Evolutionary conservation across 2,888 invertebrate genomes (phyloP).

Genomic region (Rhopalosiphum nymphaeae): DNA sequence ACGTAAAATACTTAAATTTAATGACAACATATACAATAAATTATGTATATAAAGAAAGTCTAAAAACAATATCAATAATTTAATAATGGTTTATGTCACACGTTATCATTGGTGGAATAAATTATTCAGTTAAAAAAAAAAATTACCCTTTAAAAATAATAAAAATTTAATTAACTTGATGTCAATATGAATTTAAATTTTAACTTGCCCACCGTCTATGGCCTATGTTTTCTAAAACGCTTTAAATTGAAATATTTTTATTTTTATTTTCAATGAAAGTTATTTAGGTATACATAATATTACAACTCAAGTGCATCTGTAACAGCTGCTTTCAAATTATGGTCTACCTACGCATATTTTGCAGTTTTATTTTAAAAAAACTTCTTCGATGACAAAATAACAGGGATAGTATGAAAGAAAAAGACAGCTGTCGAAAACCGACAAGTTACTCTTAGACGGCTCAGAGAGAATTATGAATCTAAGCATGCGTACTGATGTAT

Average conservation of each 20-base stretch:
- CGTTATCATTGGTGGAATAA: not conserved
- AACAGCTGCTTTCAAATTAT: not conserved
- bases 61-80: not conserved
- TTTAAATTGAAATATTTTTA: not conserved
- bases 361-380: not conserved
- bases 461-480: not conserved
- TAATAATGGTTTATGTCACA: not conserved
- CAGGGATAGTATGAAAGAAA: not conserved
- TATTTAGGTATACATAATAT: not conserved
- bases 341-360: constrained; percentile 21
- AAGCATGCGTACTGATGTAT: not conserved
- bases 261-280: not conserved
- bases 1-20: not conserved
- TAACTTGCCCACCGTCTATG: not conserved
- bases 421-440: constrained; percentile 9
- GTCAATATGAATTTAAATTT: not conserved
- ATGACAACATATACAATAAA: not conserved
- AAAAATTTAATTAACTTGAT: not conserved
- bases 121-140: not conserved
- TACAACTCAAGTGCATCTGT: not conserved
- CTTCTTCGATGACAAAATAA: not conserved
- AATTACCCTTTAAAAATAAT: not conserved
- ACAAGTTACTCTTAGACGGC: not conserved
- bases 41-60: not conserved
- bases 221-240: not conserved